Evolutionary conservation across 2,113 vertebrate genomes (phyloP).

Genomic region (Halcyon malimbica): DNA sequence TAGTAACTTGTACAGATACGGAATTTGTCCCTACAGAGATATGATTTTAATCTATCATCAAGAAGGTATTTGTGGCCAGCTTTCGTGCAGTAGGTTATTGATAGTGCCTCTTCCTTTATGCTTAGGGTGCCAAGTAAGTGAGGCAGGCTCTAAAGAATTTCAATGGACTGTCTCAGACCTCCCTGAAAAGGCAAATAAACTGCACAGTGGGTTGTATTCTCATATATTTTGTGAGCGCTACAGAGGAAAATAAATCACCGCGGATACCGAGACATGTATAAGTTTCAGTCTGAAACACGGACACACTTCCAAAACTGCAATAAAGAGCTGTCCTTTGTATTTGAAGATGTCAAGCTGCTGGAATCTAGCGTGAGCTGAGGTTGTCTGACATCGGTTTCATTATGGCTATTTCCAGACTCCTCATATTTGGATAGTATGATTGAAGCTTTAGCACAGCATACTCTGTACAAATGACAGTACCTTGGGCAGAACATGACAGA

Average conservation of each 20-base stretch:
- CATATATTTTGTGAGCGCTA: background rate
- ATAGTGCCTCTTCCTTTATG: background rate
- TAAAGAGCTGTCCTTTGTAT: background rate
- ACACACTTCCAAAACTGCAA: background rate
- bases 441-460: background rate
- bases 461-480: slow-evolving; percentile 1
- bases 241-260: background rate
- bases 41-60: slow-evolving; percentile 29
- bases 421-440: background rate
- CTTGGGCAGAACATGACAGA: slow-evolving; percentile 9
- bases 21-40: background rate
- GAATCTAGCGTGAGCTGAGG: background rate
- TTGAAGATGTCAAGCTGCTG: slow-evolving; percentile 11
- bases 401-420: background rate
- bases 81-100: slow-evolving; percentile 17
- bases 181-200: slow-evolving; percentile 7
- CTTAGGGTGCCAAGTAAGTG: slow-evolving; percentile 10
- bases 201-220: background rate
- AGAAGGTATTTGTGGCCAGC: background rate
- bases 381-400: background rate
- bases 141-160: slow-evolving; percentile 17
- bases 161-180: background rate
- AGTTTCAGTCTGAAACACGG: background rate
- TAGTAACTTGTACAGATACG: background rate
- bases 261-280: background rate